Percentiles rank a stretch among this genome's conserved stretches.
Conservation (phyloP, 2,888 invertebrate genomes). For the Hydrotaea diabolus region DNA sequence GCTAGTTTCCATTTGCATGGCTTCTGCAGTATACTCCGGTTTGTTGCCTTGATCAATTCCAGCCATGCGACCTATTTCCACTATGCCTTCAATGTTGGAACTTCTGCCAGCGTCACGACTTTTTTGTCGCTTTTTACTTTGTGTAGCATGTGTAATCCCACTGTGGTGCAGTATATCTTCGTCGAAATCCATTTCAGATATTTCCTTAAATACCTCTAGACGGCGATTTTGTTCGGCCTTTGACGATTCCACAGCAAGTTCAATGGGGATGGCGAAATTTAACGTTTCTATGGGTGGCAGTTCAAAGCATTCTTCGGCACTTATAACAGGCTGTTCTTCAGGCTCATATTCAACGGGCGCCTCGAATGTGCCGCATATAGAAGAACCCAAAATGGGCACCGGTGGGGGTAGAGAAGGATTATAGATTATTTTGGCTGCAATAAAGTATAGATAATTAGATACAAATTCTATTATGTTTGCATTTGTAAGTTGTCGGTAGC, state of each 20-base stretch:
- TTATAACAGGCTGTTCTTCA: slow-evolving; percentile 82
- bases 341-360: slow-evolving; percentile 78
- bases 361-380: slow-evolving; percentile 76
- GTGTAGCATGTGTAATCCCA: slow-evolving; percentile 73
- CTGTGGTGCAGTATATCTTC: slow-evolving; percentile 86
- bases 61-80: slow-evolving; percentile 77
- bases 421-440: slow-evolving; percentile 77
- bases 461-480: slow-evolving; percentile 71
- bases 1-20: slow-evolving; percentile 82
- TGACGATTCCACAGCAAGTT: slow-evolving; percentile 78
- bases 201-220: slow-evolving; percentile 86
- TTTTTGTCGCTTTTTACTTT: slow-evolving; percentile 67
- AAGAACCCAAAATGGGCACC: slow-evolving; percentile 73
- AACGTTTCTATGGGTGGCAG: slow-evolving; percentile 84
- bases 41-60: slow-evolving; percentile 35
- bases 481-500: slow-evolving; percentile 68
- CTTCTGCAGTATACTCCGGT: slow-evolving; percentile 73
- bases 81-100: slow-evolving; percentile 73
- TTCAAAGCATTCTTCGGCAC: slow-evolving; percentile 89
- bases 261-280: slow-evolving; percentile 81
- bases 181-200: slow-evolving; percentile 87
- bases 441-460: neutral
- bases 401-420: slow-evolving; percentile 79
- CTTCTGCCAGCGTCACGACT: slow-evolving; percentile 25
- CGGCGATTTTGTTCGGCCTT: slow-evolving; percentile 81